Conservation (phyloP, 2,797 vertebrate genomes). For the Heteromormyrus szaboi region DNA sequence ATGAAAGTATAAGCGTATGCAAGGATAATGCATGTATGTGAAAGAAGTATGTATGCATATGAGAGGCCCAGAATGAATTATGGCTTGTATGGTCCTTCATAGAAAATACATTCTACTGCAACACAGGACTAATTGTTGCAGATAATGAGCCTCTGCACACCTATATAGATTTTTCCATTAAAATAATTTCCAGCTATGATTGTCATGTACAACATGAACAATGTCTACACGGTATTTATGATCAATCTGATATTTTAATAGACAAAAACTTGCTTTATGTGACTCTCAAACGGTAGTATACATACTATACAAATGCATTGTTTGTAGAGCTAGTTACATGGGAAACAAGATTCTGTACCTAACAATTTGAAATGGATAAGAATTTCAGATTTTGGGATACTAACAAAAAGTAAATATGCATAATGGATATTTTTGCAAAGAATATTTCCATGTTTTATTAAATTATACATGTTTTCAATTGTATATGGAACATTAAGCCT, state of each 20-base stretch:
- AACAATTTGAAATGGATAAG: neutral
- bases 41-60: too few relatives aligned
- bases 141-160: neutral
- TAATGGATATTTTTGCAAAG: neutral
- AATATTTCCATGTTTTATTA: conserved; percentile 1
- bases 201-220: neutral
- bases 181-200: neutral
- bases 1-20: too few relatives aligned
- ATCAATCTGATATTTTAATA: neutral
- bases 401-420: neutral
- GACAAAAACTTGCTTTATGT: neutral
- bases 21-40: too few relatives aligned
- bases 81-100: too few relatives aligned
- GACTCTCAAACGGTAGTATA: neutral
- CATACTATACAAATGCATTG: neutral
- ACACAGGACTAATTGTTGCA: neutral
- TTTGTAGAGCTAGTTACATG: neutral
- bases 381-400: neutral
- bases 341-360: neutral
- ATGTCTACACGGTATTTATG: neutral
- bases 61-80: too few relatives aligned
- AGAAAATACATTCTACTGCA: neutral
- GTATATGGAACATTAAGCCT: neutral
- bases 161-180: neutral
- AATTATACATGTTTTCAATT: neutral